A percentile compares a stretch with the other conserved stretches of the same genome.
Evolutionary conservation across 2,888 invertebrate species (phyloP).

Genomic region (Smittia sp.): DNA sequence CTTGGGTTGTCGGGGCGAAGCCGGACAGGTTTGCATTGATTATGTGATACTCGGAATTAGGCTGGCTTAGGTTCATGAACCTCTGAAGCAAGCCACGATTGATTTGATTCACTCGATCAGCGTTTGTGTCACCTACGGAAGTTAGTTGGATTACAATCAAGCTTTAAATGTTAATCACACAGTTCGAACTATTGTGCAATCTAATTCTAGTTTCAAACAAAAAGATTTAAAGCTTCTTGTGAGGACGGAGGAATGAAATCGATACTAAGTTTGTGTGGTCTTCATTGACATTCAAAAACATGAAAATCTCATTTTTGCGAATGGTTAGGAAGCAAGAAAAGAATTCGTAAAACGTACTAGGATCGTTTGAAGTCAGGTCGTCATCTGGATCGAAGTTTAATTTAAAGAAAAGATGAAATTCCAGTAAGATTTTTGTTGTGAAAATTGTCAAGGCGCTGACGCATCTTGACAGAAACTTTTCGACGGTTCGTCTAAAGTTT

Average conservation of each 20-base stretch:
- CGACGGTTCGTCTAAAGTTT: not conserved
- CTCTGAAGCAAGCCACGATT: constrained; percentile 48
- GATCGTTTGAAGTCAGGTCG: not conserved
- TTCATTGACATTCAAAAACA: not conserved
- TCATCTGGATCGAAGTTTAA: not conserved
- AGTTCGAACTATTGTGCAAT: too few species aligned
- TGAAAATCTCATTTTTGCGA: not conserved
- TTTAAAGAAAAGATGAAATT: not conserved
- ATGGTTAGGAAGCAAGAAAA: not conserved
- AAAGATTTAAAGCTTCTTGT: too few species aligned
- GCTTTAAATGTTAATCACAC: too few species aligned
- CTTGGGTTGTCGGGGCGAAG: constrained; percentile 44
- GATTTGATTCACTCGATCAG: constrained; percentile 43
- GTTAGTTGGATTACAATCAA: too few species aligned
- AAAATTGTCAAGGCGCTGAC: not conserved
- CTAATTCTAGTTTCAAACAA: too few species aligned
- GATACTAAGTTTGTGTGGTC: too few species aligned
- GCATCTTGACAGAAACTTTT: not conserved
- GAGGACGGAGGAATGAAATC: too few species aligned
- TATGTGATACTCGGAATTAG: constrained; percentile 51
- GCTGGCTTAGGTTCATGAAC: constrained; percentile 49
- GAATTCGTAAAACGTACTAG: not conserved
- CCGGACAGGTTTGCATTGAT: constrained; percentile 49
- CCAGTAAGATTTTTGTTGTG: not conserved
- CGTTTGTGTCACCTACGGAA: not conserved